Base-by-base conservation (phyloP, 2,797 vertebrate genomes). In the Australoheros facetus region DNA sequence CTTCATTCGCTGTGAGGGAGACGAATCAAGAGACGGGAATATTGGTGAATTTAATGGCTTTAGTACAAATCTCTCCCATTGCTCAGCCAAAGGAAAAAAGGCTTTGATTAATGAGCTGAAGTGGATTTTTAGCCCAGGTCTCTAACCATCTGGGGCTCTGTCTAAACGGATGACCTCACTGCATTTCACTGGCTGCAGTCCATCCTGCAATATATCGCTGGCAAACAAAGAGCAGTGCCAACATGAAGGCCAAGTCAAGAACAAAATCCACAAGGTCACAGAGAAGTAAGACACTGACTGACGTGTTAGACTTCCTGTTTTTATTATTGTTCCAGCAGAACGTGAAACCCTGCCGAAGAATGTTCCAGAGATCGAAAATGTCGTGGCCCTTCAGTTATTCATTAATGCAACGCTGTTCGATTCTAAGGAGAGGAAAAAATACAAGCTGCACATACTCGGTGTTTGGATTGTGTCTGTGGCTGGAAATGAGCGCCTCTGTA, bases 151-250 rank as follows among this genome's bases (percentile, higher is more conserved):
- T 85, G 86, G 87, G 85, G 56, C 82, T 88, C 62, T 78, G 74
- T 80, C 79, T 80, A 91, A 92, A 90, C 84, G 30, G 74, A 92
- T 92, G 89, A 93, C 82, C 79, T 93, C 88, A 92, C 77, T 75
- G 78, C 39, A 23, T 84, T 87, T 90, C 64, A 59, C 77, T 86
- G 86, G 87, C 88, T 69, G 64, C 45, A 69, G 45, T 69, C 64
- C 64, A 53, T 69, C 64, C 45, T 75, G 80, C 71, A 87, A 74
- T 83, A 69, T 77, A 80, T 81, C 77, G 70, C 62, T 26, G 77
- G 80, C 53, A 83, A 89, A 80, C 77, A 75, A 66, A 77, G 51
- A 79, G 56, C 57, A 53, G 71, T 13, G 79, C 58, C 87, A 84
- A 78, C 12, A 82, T 83, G 82, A 59, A 84, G 75, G 73, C 69